Conservation (phyloP, 92 coral and sea anemone species). For the Epizoanthus rinbou region DNA sequence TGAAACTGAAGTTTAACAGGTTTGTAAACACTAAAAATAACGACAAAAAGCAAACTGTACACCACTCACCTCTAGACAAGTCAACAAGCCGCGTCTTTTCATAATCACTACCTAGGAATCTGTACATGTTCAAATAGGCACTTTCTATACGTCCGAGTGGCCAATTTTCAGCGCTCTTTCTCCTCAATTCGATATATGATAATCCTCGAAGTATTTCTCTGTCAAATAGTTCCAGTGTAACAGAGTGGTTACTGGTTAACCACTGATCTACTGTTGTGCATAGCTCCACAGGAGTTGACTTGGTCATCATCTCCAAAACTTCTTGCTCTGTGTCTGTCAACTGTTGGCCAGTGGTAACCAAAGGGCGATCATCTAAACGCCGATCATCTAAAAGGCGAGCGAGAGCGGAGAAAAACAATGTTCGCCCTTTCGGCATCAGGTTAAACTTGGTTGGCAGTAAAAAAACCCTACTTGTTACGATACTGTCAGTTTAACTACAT, state of each 20-base stretch:
- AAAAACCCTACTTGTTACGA: background rate
- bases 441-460: conserved; percentile 6
- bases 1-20: background rate
- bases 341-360: conserved; percentile 5
- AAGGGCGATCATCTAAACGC: conserved; percentile 7
- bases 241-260: background rate
- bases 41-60: background rate
- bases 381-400: conserved; percentile 36
- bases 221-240: conserved; percentile 24
- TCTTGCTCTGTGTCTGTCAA: background rate
- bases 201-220: conserved; percentile 20
- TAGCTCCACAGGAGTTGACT: conserved; percentile 18
- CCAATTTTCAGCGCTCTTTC: conserved; percentile 6
- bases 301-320: conserved; percentile 23
- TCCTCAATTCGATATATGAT: conserved; percentile 20
- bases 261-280: conserved; percentile 19
- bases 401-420: conserved; percentile 41
- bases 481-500: background rate
- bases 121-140: conserved; percentile 15
- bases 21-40: background rate
- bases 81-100: background rate
- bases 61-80: conserved; percentile 14
- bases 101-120: conserved; percentile 7
- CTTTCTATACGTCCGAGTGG: conserved; percentile 19
- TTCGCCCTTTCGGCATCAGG: conserved; percentile 41